A percentile compares a stretch with the other conserved stretches of the same genome.
These are phyloP conservation scores for Microctenopoma steveboyesi DNA, from an alignment of 2,797 vertebrate genomes.

Conservation along the genomic window DNA sequence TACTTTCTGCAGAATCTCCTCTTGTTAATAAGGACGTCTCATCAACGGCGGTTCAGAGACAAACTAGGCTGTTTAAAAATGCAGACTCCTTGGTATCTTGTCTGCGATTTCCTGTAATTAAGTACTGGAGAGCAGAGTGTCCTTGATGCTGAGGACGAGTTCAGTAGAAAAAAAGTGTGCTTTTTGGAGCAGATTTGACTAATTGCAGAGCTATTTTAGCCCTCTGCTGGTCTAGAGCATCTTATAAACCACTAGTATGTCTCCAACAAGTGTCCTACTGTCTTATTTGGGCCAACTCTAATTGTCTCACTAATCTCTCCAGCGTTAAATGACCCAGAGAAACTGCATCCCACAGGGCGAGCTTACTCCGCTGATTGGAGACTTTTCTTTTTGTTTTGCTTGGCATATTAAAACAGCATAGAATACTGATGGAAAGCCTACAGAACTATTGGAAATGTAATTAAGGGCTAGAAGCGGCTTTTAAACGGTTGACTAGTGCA, in stretches of 20 bases:
- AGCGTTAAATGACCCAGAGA: constrained; percentile 78
- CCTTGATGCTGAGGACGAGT: constrained; percentile 77
- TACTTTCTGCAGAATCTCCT: constrained; percentile 60
- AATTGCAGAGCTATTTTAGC: constrained; percentile 59
- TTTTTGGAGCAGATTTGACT: constrained; percentile 69
- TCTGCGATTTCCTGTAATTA: constrained; percentile 79
- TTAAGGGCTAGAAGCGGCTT: constrained; percentile 81
- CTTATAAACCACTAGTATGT: constrained; percentile 49
- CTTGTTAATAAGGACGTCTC: constrained; percentile 68
- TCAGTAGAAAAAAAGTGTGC: constrained; percentile 49
- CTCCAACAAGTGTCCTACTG: constrained; percentile 65
- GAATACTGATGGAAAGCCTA: constrained; percentile 70
- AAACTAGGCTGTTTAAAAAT: constrained; percentile 68
- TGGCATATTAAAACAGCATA: constrained; percentile 74
- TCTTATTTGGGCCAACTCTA: constrained; percentile 77
- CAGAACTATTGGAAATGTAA: constrained; percentile 84
- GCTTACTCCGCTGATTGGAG: constrained; percentile 70
- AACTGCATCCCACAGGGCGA: constrained; percentile 70
- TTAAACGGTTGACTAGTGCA: constrained; percentile 81
- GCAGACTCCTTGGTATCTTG: constrained; percentile 62
- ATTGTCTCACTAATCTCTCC: constrained; percentile 82
- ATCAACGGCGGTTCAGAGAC: constrained; percentile 67
- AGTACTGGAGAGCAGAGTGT: constrained; percentile 59
- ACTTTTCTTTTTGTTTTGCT: constrained; percentile 75
- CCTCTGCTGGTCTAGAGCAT: constrained; percentile 52